Evolutionary conservation across 2,797 vertebrate genomes (phyloP).

Genomic region (Halcyon smyrnensis): DNA sequence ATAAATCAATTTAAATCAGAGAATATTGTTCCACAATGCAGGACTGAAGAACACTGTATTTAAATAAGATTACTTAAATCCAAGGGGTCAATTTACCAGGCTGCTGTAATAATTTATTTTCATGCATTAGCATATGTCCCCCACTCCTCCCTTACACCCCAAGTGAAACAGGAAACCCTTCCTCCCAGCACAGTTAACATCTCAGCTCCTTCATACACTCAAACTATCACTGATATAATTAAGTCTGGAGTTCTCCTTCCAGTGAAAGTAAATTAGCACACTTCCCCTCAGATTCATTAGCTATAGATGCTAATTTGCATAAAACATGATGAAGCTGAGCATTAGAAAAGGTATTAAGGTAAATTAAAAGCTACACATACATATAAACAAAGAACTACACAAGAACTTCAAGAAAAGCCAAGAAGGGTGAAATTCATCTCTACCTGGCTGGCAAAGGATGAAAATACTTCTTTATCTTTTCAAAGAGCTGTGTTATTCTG

Average conservation of each 20-base stretch:
- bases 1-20: not conserved
- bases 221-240: not conserved
- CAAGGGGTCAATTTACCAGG: not conserved
- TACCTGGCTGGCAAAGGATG: not conserved
- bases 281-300: not conserved
- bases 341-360: not conserved
- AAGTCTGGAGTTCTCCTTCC: not conserved
- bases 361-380: not conserved
- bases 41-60: not conserved
- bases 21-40: not conserved
- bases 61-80: not conserved
- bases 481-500: not conserved
- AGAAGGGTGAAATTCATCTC: not conserved
- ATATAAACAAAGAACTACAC: not conserved
- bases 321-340: not conserved
- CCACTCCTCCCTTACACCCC: not conserved
- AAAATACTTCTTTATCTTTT: not conserved
- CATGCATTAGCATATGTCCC: not conserved
- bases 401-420: not conserved
- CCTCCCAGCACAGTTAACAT: not conserved
- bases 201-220: not conserved
- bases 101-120: not conserved
- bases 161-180: not conserved
- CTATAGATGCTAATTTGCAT: not conserved
- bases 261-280: not conserved